Conservation (phyloP, 1,140 invertebrate genomes). For the Drosophila chauvacae region DNA sequence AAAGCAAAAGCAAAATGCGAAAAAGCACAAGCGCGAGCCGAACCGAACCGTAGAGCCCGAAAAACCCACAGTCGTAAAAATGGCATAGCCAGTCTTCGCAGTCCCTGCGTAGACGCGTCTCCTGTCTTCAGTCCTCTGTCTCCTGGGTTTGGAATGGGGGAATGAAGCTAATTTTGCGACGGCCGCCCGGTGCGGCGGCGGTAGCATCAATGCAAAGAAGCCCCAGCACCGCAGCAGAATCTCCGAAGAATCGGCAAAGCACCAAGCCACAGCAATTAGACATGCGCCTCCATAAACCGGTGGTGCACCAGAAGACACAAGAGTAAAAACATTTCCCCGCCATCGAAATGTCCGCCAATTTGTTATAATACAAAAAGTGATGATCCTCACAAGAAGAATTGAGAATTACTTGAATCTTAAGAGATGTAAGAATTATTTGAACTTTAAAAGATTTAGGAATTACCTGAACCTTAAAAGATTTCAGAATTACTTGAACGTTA, state of each 20-base stretch:
- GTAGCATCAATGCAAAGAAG: conserved; percentile 67
- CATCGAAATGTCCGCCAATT: conserved; percentile 3
- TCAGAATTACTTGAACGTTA: no score
- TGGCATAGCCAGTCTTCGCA: conserved; percentile 16
- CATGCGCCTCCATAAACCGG: conserved; percentile 45
- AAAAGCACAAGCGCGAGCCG: not conserved
- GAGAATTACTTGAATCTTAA: not conserved
- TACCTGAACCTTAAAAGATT: not conserved
- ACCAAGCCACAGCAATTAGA: conserved; percentile 60
- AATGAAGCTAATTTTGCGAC: conserved; percentile 73
- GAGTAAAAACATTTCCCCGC: not conserved
- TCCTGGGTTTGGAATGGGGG: not conserved
- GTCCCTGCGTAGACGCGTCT: conserved; percentile 22
- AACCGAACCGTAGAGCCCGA: conserved; percentile 15
- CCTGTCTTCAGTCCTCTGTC: conserved; percentile 13
- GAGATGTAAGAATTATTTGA: no score
- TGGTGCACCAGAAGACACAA: conserved; percentile 1
- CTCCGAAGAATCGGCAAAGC: conserved; percentile 1
- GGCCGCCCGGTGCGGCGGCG: conserved; percentile 74
- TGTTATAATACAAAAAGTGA: conserved; percentile 4
- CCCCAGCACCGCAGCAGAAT: conserved; percentile 25
- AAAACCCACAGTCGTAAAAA: conserved; percentile 64
- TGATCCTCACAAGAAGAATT: not conserved
- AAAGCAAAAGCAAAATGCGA: not conserved
- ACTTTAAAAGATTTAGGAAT: no score